Evolutionary conservation across 2,888 invertebrate species (phyloP), one percentile per base, ranked within the genome.

Genomic region (Tetropium fuscum): DNA sequence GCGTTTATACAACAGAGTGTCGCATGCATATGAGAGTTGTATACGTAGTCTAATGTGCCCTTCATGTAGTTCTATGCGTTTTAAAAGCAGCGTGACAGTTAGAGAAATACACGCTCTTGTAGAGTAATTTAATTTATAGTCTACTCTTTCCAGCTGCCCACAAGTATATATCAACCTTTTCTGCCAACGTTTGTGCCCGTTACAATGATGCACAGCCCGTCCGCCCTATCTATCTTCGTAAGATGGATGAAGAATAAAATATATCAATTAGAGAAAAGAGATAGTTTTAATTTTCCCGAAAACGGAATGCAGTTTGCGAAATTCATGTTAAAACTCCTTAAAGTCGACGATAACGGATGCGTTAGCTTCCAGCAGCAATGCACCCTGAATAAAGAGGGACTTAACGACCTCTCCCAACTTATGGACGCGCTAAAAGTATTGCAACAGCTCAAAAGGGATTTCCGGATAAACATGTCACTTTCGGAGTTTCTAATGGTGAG

Each of bases 271-370:
- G 79, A 79, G 62, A 66, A 58, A 19, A 60, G 69, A 5, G 19
- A 69, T 34, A 45, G 16, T 8, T 53, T 34, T 10, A 72, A 81
- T 32, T 84, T 83, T 70, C 80, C 79, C 1, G 69, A 76, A 10
- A 76, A 75, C 55, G 77, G 81, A 2, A 66, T 72, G 22, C 54
- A 47, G 15, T 65, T 68, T 34, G 60, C 63, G 0, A 49, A 69
- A 30, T 58, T 36, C 13, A 63, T 69, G 18, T 32, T 66, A 45
- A 66, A 60, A 59, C 62, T 68, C 25, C 65, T 65, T 20, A 66
- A 53, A 57, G 64, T 63, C 11, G 61, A 58, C 38, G 47, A 51
- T 7, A 53, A 49, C n/a, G 55, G 30, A 43, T 58, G 36, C 36
- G 53, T 54, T 43, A 55, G 43, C 15, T 53, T 51, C 66, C 78